Conservation (phyloP, 2,888 invertebrate species). For the Aporophyla lueneburgensis region DNA sequence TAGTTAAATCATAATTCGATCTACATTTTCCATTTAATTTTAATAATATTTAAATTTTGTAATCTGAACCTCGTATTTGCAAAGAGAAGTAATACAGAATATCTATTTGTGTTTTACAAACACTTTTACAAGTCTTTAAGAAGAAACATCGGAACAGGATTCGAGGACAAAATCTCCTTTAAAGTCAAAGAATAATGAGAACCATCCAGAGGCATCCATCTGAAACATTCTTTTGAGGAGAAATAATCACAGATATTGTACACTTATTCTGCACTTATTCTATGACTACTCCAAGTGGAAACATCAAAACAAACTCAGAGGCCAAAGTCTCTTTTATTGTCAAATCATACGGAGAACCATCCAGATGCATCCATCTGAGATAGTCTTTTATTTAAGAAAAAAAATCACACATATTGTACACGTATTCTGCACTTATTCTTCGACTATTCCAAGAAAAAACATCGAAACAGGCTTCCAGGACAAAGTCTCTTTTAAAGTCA, state of each 20-base stretch:
- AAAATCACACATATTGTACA: too few relatives aligned
- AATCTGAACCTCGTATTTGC: not conserved
- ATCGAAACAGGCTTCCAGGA: not conserved
- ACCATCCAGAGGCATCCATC: too few relatives aligned
- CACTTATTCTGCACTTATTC: too few relatives aligned
- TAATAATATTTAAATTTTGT: not conserved
- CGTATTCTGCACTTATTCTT: too few relatives aligned
- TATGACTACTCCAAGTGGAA: too few relatives aligned
- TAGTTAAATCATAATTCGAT: not conserved
- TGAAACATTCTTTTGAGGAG: too few relatives aligned
- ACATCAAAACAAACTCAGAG: not conserved
- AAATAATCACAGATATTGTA: too few relatives aligned
- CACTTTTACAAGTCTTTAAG: not conserved
- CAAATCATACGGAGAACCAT: not conserved
- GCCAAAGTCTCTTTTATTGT: not conserved
- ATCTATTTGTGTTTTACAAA: not conserved
- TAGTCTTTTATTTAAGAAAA: too few relatives aligned
- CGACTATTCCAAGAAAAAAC: too few relatives aligned
- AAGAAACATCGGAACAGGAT: not conserved
- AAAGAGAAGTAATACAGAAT: too few relatives aligned
- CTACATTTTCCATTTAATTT: not conserved
- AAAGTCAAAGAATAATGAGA: not conserved
- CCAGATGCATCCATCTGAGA: too few relatives aligned
- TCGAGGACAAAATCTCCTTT: not conserved
- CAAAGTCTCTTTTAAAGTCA: not conserved